Conservation (phyloP, 35 echinoderm and acorn worm species). For the Strongylocentrotus purpuratus region DNA sequence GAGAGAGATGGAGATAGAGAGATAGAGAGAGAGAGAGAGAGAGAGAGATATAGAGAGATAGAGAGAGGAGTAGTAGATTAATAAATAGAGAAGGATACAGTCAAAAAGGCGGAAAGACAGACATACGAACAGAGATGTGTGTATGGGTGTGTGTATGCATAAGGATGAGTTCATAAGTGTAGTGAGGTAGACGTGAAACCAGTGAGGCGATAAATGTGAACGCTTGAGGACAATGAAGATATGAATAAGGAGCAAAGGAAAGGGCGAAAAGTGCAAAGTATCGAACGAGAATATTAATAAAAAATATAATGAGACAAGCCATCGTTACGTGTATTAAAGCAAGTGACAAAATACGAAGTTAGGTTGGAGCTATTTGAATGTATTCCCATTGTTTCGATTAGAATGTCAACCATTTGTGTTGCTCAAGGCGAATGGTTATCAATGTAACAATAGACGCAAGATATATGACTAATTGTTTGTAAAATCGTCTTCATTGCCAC, state of each 20-base stretch:
- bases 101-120: background rate
- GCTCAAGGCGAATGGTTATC: too few species aligned
- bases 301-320: background rate
- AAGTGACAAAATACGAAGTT: background rate
- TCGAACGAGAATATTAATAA: background rate
- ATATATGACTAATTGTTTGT: too few species aligned
- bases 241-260: too few species aligned
- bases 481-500: too few species aligned
- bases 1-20: background rate
- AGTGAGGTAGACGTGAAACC: background rate
- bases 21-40: background rate
- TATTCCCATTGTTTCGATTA: too few species aligned
- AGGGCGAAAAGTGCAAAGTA: background rate
- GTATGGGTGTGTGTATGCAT: too few species aligned
- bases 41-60: background rate
- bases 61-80: too few species aligned
- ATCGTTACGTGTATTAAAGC: too few species aligned
- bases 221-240: background rate
- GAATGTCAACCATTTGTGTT: too few species aligned
- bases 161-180: too few species aligned
- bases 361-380: too few species aligned
- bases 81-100: background rate
- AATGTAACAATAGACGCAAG: too few species aligned
- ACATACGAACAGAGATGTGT: background rate
- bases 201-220: background rate